Evolutionary conservation across 2,113 vertebrate species (phyloP).

Genomic region (Salvelinus namaycush): DNA sequence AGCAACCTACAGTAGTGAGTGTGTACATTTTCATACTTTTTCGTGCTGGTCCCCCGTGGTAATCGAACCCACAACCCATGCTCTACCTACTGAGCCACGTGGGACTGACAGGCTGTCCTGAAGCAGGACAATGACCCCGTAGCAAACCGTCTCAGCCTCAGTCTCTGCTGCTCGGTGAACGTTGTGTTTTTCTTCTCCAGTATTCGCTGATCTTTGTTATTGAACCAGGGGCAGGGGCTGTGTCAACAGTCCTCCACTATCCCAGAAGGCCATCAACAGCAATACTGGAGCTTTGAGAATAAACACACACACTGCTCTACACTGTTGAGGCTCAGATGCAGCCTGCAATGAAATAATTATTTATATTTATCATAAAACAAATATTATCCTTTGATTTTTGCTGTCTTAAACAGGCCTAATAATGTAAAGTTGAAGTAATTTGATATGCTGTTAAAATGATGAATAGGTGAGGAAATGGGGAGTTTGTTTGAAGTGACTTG

Average conservation of each 20-base stretch:
- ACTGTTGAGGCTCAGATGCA: slow-evolving; percentile 4
- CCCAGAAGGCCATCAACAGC: slow-evolving; percentile 56
- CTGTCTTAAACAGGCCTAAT: background rate
- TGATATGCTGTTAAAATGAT: slow-evolving; percentile 30
- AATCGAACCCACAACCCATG: too few species aligned
- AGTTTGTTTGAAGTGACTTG: slow-evolving; percentile 46
- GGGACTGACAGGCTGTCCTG: background rate
- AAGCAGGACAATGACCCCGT: background rate
- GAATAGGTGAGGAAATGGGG: slow-evolving; percentile 40
- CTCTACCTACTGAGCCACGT: too few species aligned
- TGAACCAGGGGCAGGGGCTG: slow-evolving; percentile 41
- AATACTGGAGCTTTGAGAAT: slow-evolving; percentile 53
- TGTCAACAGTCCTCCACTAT: slow-evolving; percentile 51
- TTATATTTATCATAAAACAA: slow-evolving; percentile 21
- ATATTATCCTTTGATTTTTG: slow-evolving; percentile 1
- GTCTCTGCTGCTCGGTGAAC: background rate
- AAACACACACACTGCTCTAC: slow-evolving; percentile 38
- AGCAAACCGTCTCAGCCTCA: background rate
- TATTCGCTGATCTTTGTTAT: slow-evolving; percentile 50
- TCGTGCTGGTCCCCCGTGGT: too few species aligned
- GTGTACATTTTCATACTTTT: too few species aligned
- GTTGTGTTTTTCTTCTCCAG: slow-evolving; percentile 29
- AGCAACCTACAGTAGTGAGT: too few species aligned
- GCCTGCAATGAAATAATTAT: slow-evolving; percentile 20
- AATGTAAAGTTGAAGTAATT: slow-evolving; percentile 11